Base-by-base conservation (phyloP, 2,888 invertebrate species). In the Belgica antarctica region DNA sequence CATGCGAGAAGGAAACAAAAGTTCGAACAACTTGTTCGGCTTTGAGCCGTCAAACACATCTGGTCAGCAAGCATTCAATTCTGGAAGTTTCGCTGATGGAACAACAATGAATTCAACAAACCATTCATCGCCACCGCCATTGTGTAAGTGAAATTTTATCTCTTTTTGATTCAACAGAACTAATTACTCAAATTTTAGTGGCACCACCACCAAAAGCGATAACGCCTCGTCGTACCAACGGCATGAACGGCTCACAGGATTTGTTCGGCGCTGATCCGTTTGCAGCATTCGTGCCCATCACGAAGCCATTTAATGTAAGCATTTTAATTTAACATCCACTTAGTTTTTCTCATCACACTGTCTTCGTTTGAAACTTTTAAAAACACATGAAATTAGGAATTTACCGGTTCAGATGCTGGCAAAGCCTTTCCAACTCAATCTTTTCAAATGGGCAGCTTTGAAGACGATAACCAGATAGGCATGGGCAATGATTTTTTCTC, bases 131-230 rank as follows among this genome's bases (percentile, higher is more conserved):
- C 76, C 78, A 77, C 82, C 87, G 71, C 87, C 90, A 70, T 80
- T 90, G 73, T 80, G 91, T 91, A 80, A 84, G 89, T 52, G 34
- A 5, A n/a, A 8, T 31, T 31, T 12, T 31, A 12, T 31, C 34
- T 31, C 34, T 12, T 8, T 84, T 73, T 62, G 2, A 70, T 22
- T 34, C 34, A 57, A 52, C 69, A 65, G 22, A 52, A 57, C 52
- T 34, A 28, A n/a, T n/a, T n/a, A n/a, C n/a, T n/a, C n/a, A n/a
- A n/a, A n/a, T 72, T 82, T 7, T 79, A 94, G 94, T 94, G 85
- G 92, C 92, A 59, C 94, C 94, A 72, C 94, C 94, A 71, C 94
- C 94, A 71, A 92, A 92, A 79, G 85, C 89, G 5, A 84, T 86
- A 24, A 85, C 85, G 74, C 84, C 85, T 72, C 83, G 77, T 76